Base-by-base conservation (phyloP, 2,113 vertebrate genomes). In the Osmerus mordax region DNA sequence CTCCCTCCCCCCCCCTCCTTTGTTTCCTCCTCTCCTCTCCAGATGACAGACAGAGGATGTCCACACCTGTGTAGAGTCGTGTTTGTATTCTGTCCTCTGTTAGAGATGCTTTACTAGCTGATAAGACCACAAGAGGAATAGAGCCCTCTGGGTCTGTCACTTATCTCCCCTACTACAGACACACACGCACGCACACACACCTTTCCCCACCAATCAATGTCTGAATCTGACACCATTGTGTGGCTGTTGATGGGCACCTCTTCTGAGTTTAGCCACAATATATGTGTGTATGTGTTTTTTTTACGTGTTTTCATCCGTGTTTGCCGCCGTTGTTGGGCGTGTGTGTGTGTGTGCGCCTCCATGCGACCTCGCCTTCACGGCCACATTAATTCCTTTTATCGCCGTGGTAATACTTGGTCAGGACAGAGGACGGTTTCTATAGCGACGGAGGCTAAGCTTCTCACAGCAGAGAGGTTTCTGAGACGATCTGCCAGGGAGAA, bases 391-490 rank as follows among this genome's bases (percentile, higher is more conserved):
- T 41, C 36, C 36, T 41, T 41, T 41, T 41, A 41, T 41, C 36
- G 8, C 36, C 6, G 23, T 41, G 6, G 36, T 9, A 41, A 28
- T 18, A 9, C 5, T 29, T 29, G 23, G 32, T 64, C 61, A 64
- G 16, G 28, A 79, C 77, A 84, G 77, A 73, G 81, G 87, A 84
- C 87, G 81, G 90, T 91, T 91, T 23, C 90, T 88, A 89, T 91
- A 85, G 87, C 82, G 76, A 90, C 89, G 28, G 78, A 84, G 67
- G 74, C 74, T 59, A 64, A 64, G 77, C 80, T 81, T 82, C 70
- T 83, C 78, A 84, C 66, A 41, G 47, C 71, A 78, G 78, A 79
- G 54, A 65, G 11, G 73, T 74, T 78, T 75, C 73, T 52, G 67
- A 72, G 72, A 58, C 15, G 62, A 76, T 71, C 67, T 66, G 0